Conservation (phyloP, 2,113 vertebrate species). For the Bos indicus region DNA sequence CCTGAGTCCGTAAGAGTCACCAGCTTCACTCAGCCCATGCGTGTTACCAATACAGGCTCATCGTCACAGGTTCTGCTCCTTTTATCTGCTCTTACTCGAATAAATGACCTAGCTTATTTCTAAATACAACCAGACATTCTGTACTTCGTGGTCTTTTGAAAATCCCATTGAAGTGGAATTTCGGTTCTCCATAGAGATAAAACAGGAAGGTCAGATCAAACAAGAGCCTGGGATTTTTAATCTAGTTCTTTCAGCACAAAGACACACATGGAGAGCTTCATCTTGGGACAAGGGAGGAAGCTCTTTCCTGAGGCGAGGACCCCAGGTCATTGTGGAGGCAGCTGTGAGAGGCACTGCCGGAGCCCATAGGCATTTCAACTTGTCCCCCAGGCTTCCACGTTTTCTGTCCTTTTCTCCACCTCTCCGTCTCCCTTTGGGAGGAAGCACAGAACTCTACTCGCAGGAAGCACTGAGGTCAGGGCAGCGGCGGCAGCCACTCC, state of each 20-base stretch:
- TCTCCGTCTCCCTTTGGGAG: neutral
- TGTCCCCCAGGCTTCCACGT: neutral
- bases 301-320: neutral
- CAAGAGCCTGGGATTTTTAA: neutral
- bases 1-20: neutral
- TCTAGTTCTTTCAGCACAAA: neutral
- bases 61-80: neutral
- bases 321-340: neutral
- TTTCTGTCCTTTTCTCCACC: neutral
- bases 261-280: neutral
- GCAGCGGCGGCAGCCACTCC: neutral
- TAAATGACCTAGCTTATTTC: neutral
- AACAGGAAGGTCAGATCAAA: neutral
- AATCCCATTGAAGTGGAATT: neutral
- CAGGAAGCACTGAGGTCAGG: accelerated
- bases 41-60: neutral
- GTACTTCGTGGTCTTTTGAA: neutral
- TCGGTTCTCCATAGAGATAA: neutral
- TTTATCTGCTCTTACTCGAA: neutral
- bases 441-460: neutral
- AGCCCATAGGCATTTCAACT: neutral
- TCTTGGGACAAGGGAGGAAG: neutral
- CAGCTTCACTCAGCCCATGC: neutral
- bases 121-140: neutral
- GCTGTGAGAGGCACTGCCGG: neutral